phyloP scores from a whole-genome alignment of 92 coral and sea anemone genomes.

The Phymanthus crucifer region DNA sequence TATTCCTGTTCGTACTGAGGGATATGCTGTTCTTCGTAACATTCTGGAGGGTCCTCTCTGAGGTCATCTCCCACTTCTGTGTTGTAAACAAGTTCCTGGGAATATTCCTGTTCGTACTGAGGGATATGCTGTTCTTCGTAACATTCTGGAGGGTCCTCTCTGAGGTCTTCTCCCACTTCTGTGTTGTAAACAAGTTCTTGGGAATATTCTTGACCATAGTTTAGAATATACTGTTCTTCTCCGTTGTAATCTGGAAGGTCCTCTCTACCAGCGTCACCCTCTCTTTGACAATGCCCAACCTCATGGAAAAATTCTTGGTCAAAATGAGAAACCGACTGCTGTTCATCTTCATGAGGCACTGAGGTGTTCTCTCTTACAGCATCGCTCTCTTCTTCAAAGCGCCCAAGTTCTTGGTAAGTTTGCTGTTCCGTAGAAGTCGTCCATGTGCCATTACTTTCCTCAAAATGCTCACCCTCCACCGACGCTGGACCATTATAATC shows the following conservation, averaged over 20 bases:
- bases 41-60: neutral
- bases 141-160: neutral
- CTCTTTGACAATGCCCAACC: neutral
- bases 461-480: neutral
- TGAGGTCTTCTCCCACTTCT: neutral
- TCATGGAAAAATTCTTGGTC: neutral
- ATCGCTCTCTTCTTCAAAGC: neutral
- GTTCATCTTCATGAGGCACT: neutral
- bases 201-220: neutral
- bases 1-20: neutral
- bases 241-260: neutral
- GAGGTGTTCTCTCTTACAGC: neutral
- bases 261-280: neutral
- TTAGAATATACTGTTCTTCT: neutral
- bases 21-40: neutral
- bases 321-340: neutral
- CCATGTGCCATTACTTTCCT: neutral
- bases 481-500: neutral
- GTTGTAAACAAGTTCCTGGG: neutral
- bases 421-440: neutral
- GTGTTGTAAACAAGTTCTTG: neutral
- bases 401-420: neutral
- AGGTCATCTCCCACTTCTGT: neutral
- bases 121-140: neutral
- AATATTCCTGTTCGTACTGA: neutral